These are phyloP conservation scores for Acleris laterana DNA, from an alignment of 2,888 invertebrate genomes.

Conservation along the genomic window DNA sequence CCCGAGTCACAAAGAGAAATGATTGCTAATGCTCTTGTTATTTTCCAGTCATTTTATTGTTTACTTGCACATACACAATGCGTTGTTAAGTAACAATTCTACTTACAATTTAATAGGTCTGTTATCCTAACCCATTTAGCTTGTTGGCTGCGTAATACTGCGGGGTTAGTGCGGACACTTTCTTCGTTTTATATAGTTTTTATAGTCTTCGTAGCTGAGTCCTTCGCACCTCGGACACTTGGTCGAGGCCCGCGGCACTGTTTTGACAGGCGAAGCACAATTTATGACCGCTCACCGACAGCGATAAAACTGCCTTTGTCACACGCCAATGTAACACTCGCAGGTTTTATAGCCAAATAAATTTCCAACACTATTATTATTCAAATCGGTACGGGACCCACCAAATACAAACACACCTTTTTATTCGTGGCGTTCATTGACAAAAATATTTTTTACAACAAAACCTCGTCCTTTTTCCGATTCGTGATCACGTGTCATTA, in stretches of 20 bases:
- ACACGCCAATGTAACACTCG: conserved; percentile 75
- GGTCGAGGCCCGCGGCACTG: conserved; percentile 53
- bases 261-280: conserved; percentile 80
- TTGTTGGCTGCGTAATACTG: conserved; percentile 25
- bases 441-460: conserved; percentile 69
- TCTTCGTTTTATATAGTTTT: conserved; percentile 33
- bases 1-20: too few relatives aligned
- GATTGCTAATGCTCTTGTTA: too few relatives aligned
- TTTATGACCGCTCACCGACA: conserved; percentile 75
- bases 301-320: conserved; percentile 80
- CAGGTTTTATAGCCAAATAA: conserved; percentile 81
- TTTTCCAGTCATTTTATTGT: too few relatives aligned
- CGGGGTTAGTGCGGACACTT: conserved; percentile 19
- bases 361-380: conserved; percentile 83
- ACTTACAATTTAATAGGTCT: conserved; percentile 14
- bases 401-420: conserved; percentile 76
- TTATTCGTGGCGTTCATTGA: conserved; percentile 63
- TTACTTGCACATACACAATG: conserved; percentile 12
- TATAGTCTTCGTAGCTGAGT: conserved; percentile 31
- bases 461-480: conserved; percentile 36
- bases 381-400: conserved; percentile 77
- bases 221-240: conserved; percentile 27
- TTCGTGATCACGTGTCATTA: conserved; percentile 61
- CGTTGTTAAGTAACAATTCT: conserved; percentile 13
- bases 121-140: conserved; percentile 22